Evolutionary conservation across 1,140 invertebrate genomes (phyloP).

Genomic region (Spodoptera frugiperda): DNA sequence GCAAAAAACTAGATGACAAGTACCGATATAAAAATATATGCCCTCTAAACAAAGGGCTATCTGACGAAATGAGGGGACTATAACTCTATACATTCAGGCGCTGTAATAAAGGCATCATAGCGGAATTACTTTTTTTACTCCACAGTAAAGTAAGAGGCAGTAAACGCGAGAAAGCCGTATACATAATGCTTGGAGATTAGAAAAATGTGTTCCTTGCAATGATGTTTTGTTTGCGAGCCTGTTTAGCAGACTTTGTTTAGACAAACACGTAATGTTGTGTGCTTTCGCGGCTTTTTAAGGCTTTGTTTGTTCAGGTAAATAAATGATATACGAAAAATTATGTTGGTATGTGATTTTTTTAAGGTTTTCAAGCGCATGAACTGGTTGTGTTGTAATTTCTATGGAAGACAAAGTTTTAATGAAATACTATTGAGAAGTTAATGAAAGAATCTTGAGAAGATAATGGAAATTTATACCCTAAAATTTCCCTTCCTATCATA

Average conservation of each 20-base stretch:
- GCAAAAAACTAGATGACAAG: constrained; percentile 35
- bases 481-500: too few relatives aligned
- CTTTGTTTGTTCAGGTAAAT: too few relatives aligned
- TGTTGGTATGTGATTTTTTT: too few relatives aligned
- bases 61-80: constrained; percentile 52
- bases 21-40: constrained; percentile 40
- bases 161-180: constrained; percentile 46
- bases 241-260: background rate
- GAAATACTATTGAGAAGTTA: too few relatives aligned
- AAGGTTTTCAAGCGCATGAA: too few relatives aligned
- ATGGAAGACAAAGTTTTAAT: too few relatives aligned
- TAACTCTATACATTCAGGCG: constrained; percentile 53
- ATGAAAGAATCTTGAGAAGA: too few relatives aligned
- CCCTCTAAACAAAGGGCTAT: constrained; percentile 52
- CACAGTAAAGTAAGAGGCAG: constrained; percentile 52
- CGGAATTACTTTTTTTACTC: constrained; percentile 59
- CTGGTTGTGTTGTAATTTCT: too few relatives aligned
- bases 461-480: too few relatives aligned
- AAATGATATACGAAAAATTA: too few relatives aligned
- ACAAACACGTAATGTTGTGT: too few relatives aligned
- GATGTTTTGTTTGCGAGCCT: constrained; percentile 25
- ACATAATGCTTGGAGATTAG: constrained; percentile 33
- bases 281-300: too few relatives aligned
- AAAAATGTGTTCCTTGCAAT: constrained; percentile 40
- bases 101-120: constrained; percentile 59